Base-by-base conservation (phyloP, 2,888 invertebrate species). In the Drosophila yooni region DNA sequence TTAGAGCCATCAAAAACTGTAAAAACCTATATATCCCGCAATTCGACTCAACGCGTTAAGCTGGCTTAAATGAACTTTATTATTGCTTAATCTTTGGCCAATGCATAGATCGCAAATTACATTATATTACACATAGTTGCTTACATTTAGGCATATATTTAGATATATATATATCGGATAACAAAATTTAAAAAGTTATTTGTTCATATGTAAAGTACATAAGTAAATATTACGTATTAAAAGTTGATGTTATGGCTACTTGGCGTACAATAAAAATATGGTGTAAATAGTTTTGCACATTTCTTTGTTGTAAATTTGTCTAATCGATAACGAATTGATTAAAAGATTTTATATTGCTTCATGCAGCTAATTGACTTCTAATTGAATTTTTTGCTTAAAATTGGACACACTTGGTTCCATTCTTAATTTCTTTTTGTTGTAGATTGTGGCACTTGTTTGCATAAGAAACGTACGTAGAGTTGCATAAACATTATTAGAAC, bases 51-150 rank as follows among this genome's bases (percentile, higher is more conserved):
- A 27, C 2, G 6, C 1, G n/a, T 50, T 46, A 15, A 53, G 61
- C 31, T 34, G 13, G 40, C 88, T 79, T 83, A 87, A 65, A 68
- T 70, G 21, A 79, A 88, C 34, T 77, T 84, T 81, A 76, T 86
- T 90, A 84, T 88, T 88, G 85, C 84, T 88, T 84, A 89, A 86
- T 91, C 91, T 91, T 91, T 91, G 91, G 91, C 90, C 90, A 90
- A 90, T 83, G 86, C 83, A 82, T 83, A 87, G 88, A 90, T 89
- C 84, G 85, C 76, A 75, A 83, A 88, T 80, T 81, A 82, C 67
- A 70, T 79, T 72, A 75, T 73, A 65, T 85, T 72, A 74, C 74
- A 74, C 64, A 74, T 57, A 61, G 43, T 53, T 54, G 46, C 60
- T 64, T 72, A 76, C 6, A 54, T 29, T 18, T 36, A 60, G 25